Percentiles rank a stretch among this genome's conserved stretches.
These are phyloP conservation scores for Trachelus troglodyta DNA, from an alignment of 2,888 invertebrate species.

Conservation along the genomic window DNA sequence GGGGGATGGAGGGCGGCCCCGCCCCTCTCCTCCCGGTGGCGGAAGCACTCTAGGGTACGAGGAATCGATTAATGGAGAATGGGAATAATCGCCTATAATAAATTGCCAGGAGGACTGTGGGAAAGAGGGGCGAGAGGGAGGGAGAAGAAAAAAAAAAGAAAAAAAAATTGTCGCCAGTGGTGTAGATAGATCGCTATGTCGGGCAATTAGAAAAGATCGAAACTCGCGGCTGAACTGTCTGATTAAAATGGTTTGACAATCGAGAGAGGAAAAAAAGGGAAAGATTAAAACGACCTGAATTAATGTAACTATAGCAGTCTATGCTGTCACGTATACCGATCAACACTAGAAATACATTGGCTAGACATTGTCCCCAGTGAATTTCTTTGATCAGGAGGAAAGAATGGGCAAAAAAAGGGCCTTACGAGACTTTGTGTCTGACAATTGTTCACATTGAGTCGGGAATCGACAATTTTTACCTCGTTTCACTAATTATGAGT, in stretches of 20 bases:
- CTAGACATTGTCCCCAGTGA: neutral
- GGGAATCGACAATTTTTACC: too few species aligned
- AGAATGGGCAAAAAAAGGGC: neutral
- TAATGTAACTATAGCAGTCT: neutral
- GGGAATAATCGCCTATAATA: neutral
- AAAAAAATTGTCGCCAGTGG: neutral
- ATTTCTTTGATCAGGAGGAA: neutral
- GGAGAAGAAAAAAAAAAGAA: neutral
- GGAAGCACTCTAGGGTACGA: neutral
- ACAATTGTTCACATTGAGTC: neutral
- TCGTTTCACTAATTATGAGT: too few species aligned
- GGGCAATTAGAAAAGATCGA: neutral
- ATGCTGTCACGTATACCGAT: neutral
- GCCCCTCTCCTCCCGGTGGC: neutral
- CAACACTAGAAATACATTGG: neutral
- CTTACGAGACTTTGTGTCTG: neutral
- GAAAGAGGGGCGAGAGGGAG: constrained; percentile 17
- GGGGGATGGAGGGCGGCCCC: constrained; percentile 8
- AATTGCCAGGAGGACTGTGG: constrained; percentile 7
- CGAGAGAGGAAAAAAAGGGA: neutral
- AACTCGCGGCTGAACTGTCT: neutral
- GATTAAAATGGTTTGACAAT: neutral
- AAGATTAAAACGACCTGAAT: neutral
- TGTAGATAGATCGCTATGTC: neutral
- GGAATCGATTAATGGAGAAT: neutral